A percentile compares a stretch with the other conserved stretches of the same genome.
phyloP scores from a whole-genome alignment of 2,888 invertebrate genomes.

The Pocota personata region DNA sequence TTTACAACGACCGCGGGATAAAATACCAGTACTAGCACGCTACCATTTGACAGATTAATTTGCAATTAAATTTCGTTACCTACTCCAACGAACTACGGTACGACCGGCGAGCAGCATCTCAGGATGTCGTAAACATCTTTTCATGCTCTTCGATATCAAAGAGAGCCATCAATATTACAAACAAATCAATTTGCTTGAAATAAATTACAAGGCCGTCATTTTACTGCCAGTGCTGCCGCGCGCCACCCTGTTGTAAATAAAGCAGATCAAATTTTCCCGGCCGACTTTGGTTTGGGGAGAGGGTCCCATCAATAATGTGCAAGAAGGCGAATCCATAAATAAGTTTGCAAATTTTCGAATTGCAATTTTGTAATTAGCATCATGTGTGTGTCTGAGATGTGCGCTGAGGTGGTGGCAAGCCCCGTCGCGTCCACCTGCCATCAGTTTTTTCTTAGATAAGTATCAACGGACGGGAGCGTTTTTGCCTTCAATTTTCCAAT shows the following conservation, averaged over 20 bases:
- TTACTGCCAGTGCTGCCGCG: background rate
- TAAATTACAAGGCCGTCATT: slow-evolving; percentile 49
- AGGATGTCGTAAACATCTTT: slow-evolving; percentile 48
- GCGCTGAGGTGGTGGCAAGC: background rate
- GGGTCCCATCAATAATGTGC: slow-evolving; percentile 52
- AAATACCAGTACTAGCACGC: background rate
- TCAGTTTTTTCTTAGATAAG: background rate
- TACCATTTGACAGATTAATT: slow-evolving; percentile 33
- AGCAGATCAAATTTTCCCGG: slow-evolving; percentile 7
- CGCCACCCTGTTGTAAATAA: slow-evolving; percentile 18
- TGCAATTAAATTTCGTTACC: slow-evolving; percentile 31
- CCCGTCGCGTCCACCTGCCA: slow-evolving; percentile 38
- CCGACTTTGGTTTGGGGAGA: slow-evolving; percentile 3
- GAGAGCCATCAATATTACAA: slow-evolving; percentile 58
- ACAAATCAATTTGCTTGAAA: slow-evolving; percentile 70
- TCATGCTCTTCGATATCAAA: slow-evolving; percentile 62
- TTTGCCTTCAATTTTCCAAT: slow-evolving; percentile 31
- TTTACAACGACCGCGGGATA: slow-evolving; percentile 24
- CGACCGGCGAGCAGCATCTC: background rate
- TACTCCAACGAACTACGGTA: background rate
- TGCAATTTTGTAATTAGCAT: slow-evolving; percentile 58
- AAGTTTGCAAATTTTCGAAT: slow-evolving; percentile 39
- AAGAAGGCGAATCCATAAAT: slow-evolving; percentile 59
- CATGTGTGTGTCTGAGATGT: background rate
- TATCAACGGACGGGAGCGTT: background rate